Conservation (phyloP, 2,888 invertebrate genomes). For the Cheiracanthium punctorium region DNA sequence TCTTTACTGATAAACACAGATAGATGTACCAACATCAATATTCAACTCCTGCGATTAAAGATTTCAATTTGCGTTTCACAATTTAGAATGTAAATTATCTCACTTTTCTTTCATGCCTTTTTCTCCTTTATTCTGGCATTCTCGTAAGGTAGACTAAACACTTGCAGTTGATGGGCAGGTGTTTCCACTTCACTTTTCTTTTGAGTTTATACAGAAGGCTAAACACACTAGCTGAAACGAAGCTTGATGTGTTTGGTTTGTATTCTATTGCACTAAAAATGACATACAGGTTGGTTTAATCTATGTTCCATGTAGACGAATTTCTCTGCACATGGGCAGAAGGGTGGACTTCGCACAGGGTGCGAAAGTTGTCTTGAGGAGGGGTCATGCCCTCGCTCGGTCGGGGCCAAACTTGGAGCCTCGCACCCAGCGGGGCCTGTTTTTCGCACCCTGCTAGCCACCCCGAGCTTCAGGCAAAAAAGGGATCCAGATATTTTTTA, state of each 20-base stretch:
- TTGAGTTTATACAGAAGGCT: not conserved
- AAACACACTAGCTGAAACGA: slow-evolving; percentile 1
- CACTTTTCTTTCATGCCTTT: no score
- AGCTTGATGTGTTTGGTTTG: not conserved
- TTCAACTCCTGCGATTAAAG: no score
- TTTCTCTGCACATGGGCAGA: slow-evolving; percentile 21
- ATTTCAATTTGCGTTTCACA: no score
- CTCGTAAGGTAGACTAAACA: not conserved
- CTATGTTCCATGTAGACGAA: slow-evolving; percentile 5
- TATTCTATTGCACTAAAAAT: slow-evolving; percentile 14
- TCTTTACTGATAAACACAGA: not conserved
- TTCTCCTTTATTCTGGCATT: no score
- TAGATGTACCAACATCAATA: no score
- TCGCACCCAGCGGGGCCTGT: slow-evolving; percentile 49
- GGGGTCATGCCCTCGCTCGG: slow-evolving; percentile 63
- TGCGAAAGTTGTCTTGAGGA: slow-evolving; percentile 59
- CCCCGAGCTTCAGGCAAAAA: slow-evolving; percentile 60
- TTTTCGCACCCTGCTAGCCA: slow-evolving; percentile 70
- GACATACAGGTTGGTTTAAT: not conserved
- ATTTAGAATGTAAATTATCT: no score
- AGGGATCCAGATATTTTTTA: slow-evolving; percentile 21
- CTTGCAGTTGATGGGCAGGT: not conserved
- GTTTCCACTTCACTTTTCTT: not conserved
- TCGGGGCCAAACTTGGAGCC: slow-evolving; percentile 19
- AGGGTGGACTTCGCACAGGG: slow-evolving; percentile 66